Base-by-base conservation (phyloP, 2,888 invertebrate genomes). In the Dioctria linearis region DNA sequence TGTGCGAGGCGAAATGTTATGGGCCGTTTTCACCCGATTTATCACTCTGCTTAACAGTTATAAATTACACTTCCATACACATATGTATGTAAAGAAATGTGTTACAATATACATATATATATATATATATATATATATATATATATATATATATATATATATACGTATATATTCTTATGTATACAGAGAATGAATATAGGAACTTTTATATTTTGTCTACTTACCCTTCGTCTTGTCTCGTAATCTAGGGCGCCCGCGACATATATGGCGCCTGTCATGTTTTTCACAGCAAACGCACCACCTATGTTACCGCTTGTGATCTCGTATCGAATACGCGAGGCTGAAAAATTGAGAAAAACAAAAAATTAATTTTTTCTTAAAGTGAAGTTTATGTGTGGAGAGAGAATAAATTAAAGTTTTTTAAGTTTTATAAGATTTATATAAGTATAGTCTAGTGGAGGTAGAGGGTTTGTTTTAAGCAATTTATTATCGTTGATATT, bases 241-340 rank as follows among this genome's bases (percentile, higher is more conserved):
- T 98, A 98, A 91, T 98, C 98, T 88, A 98, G 92, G 82, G 97
- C 96, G 84, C 98, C 98, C 82, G 98, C 98, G 85, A 98, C 98
- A 91, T 97, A 98, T 90, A 98, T 98, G 89, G 98, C 98, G 86
- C 98, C 98, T 84, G 98, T 98, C 95, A 97, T 97, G 90, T 97
- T 97, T 91, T 98, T 97, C 88, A 98, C 98, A 86, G 97, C 98
- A 90, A 98, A 98, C 57, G 98, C 98, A 86, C 98, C 98, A 83
- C 98, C 98, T 93, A 97, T 94, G 94, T 98, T 98, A 92, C 98
- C 98, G 93, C 96, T 96, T 90, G 97, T 98, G 91, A 98, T 98
- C 94, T 98, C 98, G 92, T 98, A 98, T 92, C 97, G 96, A 93
- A 98, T 97, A 93, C 96, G 96, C 91, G 98, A 98, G 90, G 97